phyloP scores from a whole-genome alignment of 2,888 invertebrate genomes.

The Tiliacea citrago region DNA sequence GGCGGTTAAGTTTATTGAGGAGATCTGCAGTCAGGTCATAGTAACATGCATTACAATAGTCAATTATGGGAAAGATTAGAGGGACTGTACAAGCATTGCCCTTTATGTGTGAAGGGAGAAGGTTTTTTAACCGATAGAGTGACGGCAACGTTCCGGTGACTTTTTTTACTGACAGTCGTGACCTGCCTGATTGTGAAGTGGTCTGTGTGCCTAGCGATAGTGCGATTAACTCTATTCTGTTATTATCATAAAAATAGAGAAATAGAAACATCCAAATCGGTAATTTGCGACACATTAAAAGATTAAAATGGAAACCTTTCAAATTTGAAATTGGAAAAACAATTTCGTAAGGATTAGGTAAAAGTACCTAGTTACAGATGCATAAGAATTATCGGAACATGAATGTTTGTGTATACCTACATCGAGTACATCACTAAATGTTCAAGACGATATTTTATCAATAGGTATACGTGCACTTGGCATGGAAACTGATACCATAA shows the following conservation, averaged over 20 bases:
- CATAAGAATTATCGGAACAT: not conserved
- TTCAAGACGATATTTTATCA: slow-evolving; percentile 1
- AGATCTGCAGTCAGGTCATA: too few relatives aligned
- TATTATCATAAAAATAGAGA: not conserved
- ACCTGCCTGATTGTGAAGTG: too few relatives aligned
- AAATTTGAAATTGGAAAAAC: not conserved
- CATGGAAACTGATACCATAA: not conserved
- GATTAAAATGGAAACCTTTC: not conserved
- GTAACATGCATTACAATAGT: too few relatives aligned
- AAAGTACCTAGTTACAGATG: too few relatives aligned
- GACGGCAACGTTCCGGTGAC: too few relatives aligned
- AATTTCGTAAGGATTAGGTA: not conserved
- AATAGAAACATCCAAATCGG: not conserved
- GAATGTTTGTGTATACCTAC: not conserved
- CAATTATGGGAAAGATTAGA: too few relatives aligned
- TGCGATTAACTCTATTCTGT: not conserved
- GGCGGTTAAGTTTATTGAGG: too few relatives aligned
- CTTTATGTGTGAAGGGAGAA: too few relatives aligned
- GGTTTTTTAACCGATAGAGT: too few relatives aligned
- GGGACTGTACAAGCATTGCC: too few relatives aligned
- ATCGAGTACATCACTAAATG: not conserved
- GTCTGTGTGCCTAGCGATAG: not conserved
- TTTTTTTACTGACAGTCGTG: too few relatives aligned
- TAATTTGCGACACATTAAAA: not conserved
- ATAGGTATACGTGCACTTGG: not conserved